Evolutionary conservation across 1,140 invertebrate genomes (phyloP), one percentile per base, ranked within the genome.

Genomic region (Drosophila melanica): DNA sequence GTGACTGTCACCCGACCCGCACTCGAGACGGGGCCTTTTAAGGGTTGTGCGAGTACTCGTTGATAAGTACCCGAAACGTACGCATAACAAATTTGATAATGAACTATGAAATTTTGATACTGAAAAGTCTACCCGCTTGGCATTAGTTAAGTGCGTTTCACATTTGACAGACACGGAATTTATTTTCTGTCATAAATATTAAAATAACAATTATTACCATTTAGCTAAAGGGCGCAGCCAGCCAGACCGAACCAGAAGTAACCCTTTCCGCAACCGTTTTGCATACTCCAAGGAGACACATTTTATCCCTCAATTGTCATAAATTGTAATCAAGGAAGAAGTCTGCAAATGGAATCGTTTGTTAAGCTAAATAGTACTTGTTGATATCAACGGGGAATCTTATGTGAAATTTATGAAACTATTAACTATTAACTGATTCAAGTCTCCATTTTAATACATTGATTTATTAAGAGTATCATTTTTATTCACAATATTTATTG

Each of bases 111-210:
- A 87, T 87, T 87, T 76, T 51, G 51, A 65, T 57, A 62, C 62
- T 53, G 69, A 47, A 69, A 30, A 65, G 7, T 60, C n/a, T 37
- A 16, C 48, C 62, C 62, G 55, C 16, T 37, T 27, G 54, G 55
- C 27, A 64, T 65, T 71, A 18, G 65, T 62, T 47, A 18, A 30
- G 59, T 67, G 62, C 66, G 58, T 50, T 42, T 53, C 39, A 58
- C 47, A 71, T 65, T 62, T 87, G 75, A 76, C 82, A 66, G 53
- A 41, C 54, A 50, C 48, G 47, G 63, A 78, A 85, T 86, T 81
- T 81, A 85, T 85, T 81, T 77, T 84, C 76, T 87, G 84, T 84
- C 84, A 87, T 87, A 87, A 89, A 87, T 89, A 84, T 87, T 87
- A 79, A 87, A 89, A 87, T 87, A 90, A 90, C 80, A 87, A 87